These are phyloP conservation scores for Pluvialis apricaria DNA, from an alignment of 2,113 vertebrate species.

Conservation along the genomic window DNA sequence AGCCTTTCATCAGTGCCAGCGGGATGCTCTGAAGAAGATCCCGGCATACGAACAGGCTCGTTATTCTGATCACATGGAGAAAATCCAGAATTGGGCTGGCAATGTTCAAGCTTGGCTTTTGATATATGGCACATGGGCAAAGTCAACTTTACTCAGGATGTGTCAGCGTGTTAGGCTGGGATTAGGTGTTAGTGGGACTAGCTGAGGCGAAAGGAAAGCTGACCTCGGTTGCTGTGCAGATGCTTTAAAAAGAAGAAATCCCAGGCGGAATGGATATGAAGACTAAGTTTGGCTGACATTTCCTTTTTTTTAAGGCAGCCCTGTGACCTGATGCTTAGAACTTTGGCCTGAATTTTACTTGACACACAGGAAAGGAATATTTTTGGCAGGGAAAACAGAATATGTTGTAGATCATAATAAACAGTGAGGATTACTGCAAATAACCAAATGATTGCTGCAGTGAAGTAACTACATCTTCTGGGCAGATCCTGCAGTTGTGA, in stretches of 20 bases:
- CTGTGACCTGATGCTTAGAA: not conserved
- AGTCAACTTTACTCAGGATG: not conserved
- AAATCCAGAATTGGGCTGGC: not conserved
- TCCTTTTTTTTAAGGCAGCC: not conserved
- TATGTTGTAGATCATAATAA: not conserved
- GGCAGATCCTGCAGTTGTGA: not conserved
- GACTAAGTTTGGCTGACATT: not conserved
- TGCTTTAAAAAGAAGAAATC: not conserved
- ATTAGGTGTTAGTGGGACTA: not conserved
- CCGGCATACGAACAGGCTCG: not conserved
- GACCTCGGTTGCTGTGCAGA: not conserved
- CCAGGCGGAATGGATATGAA: not conserved
- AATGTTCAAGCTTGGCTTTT: not conserved
- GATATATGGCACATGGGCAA: not conserved
- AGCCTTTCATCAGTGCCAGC: not conserved
- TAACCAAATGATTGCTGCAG: not conserved
- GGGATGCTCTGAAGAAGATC: not conserved
- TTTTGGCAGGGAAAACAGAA: not conserved
- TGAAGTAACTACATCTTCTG: not conserved
- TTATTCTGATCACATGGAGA: accelerated
- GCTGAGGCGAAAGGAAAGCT: not conserved
- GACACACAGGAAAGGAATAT: not conserved
- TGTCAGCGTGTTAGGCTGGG: not conserved
- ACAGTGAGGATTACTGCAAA: not conserved
- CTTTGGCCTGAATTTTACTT: not conserved